A percentile compares a stretch with the other conserved stretches of the same genome.
phyloP scores from a whole-genome alignment of 2,797 vertebrate genomes.

The Buphagus erythrorhynchus region DNA sequence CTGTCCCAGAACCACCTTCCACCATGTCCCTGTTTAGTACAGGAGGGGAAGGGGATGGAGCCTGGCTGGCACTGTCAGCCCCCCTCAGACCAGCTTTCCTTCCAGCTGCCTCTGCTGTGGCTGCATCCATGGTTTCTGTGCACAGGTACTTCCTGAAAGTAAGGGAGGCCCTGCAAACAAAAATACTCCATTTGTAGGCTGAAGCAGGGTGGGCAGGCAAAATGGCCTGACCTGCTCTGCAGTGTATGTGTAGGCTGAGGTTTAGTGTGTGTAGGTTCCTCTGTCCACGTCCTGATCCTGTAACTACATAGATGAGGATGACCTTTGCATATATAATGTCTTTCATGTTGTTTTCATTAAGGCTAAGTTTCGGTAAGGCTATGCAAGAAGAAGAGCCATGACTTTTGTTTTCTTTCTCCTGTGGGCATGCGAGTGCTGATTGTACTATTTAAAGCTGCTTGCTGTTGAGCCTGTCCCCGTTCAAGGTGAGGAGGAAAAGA shows the following conservation, averaged over 20 bases:
- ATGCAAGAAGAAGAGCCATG: neutral
- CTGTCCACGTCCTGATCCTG: neutral
- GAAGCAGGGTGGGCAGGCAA: neutral
- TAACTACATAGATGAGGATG: neutral
- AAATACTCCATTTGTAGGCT: neutral
- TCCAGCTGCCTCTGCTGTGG: rapidly evolving
- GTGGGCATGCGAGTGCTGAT: neutral
- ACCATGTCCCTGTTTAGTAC: neutral
- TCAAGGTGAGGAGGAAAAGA: conserved; percentile 37
- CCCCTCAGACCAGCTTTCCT: neutral
- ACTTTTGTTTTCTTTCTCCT: neutral
- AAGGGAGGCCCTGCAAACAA: neutral
- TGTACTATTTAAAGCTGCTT: neutral
- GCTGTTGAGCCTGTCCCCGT: neutral
- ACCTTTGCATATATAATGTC: neutral
- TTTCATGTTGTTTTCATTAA: neutral
- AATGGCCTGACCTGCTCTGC: rapidly evolving
- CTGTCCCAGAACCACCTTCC: neutral
- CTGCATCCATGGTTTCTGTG: neutral
- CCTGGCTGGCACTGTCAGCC: neutral
- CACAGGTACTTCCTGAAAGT: neutral
- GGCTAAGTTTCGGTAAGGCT: neutral
- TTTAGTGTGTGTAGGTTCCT: neutral
- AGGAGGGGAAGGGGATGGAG: neutral
- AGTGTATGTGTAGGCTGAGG: neutral